Evolutionary conservation across 2,113 vertebrate genomes (phyloP), one percentile per base, ranked within the genome.

Genomic region (Rhinichthys klamathensis): DNA sequence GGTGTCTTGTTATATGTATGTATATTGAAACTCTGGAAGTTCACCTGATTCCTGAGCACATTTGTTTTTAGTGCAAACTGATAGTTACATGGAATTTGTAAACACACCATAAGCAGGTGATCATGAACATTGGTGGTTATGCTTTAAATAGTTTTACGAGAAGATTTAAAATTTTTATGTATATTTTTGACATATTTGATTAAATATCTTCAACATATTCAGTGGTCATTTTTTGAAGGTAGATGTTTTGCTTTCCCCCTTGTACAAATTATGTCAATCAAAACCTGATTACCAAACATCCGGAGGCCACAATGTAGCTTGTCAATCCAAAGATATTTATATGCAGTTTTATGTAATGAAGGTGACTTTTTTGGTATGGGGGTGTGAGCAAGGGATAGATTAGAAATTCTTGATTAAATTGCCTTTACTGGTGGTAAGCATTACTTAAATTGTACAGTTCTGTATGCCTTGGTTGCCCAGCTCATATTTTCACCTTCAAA

Each of bases 311-410:
- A 76, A n/a, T 76, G 25, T 67, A 41, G 30, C 38, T 25, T 41
- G 63, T 83, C 7, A 69, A 65, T 80, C 84, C 84, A 74, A 85
- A 85, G 65, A 86, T 83, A 67, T 88, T 82, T 82, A 70, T 82
- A 76, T 75, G n/a, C 18, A 30, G 2, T 38, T 77, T 49, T 72
- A 32, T 69, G 51, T 65, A 73, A 23, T 72, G 35, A n/a, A 35
- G 18, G 13, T 73, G 30, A 77, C 56, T 10, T 83, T 77, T 67
- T 72, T 41, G 7, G 38, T 51, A 72, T 44, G 15, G 16, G 23
- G 32, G 49, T 30, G n/a, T 15, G 6, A 12, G n/a, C 32, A 70
- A 49, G 65, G 44, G 51, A 23, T 10, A 46, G 63, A 76, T 27
- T 65, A 63, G 25, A 61, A 13, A 69, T 67, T 46, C 11, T n/a